Evolutionary conservation across 92 coral and sea anemone genomes (phyloP).

Genomic region (Actinostola sp.): DNA sequence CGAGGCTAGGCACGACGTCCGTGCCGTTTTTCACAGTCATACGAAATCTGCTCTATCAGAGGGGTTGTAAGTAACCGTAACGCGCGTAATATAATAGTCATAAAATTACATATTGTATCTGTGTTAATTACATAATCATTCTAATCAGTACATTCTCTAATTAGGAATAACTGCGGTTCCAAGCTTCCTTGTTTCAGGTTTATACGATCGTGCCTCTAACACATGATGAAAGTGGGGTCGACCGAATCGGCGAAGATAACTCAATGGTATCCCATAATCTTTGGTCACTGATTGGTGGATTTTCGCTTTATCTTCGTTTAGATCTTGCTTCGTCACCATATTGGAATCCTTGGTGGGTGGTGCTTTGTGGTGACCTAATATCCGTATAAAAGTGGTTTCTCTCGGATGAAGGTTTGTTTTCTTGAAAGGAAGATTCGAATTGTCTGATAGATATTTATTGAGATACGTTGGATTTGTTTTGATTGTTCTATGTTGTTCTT

Average conservation of each 20-base stretch:
- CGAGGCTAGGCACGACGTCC: too few species aligned
- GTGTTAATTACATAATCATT: background rate
- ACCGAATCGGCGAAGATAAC: constrained; percentile 61
- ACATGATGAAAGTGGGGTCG: constrained; percentile 73
- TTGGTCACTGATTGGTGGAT: constrained; percentile 1
- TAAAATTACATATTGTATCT: too few species aligned
- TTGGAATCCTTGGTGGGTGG: constrained; percentile 24
- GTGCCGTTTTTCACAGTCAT: too few species aligned
- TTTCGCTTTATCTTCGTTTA: background rate
- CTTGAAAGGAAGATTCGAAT: constrained; percentile 2
- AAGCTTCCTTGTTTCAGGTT: constrained; percentile 64
- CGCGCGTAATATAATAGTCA: too few species aligned
- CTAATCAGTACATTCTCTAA: background rate
- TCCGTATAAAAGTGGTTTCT: constrained; percentile 61
- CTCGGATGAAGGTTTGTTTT: constrained; percentile 17
- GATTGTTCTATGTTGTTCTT: constrained; percentile 25
- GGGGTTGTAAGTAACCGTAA: too few species aligned
- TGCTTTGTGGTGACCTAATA: constrained; percentile 72
- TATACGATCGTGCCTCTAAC: constrained; percentile 79
- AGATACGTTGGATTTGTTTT: constrained; percentile 3
- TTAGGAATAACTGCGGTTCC: constrained; percentile 56
- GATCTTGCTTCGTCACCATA: background rate
- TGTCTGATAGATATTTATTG: constrained; percentile 13
- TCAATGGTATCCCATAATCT: constrained; percentile 57
- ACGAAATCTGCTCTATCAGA: too few species aligned